Evolutionary conservation across 2,888 invertebrate genomes (phyloP).

Genomic region (Glyphotaelius pellucidus): DNA sequence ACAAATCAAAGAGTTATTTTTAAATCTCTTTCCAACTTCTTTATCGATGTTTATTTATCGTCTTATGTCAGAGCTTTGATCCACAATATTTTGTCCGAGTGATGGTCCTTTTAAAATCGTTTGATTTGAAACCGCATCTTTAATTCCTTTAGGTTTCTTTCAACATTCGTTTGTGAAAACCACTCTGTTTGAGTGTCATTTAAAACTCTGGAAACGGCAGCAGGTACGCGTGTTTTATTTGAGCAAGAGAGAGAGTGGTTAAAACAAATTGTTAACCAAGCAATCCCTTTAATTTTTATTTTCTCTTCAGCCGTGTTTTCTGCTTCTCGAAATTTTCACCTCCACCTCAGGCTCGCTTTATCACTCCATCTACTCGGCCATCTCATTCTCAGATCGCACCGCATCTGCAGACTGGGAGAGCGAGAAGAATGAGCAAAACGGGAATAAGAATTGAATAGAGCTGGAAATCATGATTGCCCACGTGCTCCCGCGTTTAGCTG

Average conservation of each 20-base stretch:
- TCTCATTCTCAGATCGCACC: slow-evolving; percentile 45
- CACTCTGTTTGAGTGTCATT: not conserved
- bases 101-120: not conserved
- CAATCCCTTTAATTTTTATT: slow-evolving; percentile 18
- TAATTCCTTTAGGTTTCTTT: not conserved
- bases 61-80: not conserved
- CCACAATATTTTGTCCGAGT: not conserved
- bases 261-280: not conserved
- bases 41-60: not conserved
- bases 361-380: slow-evolving; percentile 49
- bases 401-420: slow-evolving; percentile 46
- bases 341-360: slow-evolving; percentile 41
- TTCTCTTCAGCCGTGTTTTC: slow-evolving; percentile 1
- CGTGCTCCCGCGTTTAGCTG: slow-evolving; percentile 42
- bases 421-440: not conserved
- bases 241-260: not conserved
- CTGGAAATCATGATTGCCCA: slow-evolving; percentile 49
- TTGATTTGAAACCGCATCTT: not conserved
- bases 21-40: not conserved
- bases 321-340: slow-evolving; percentile 4
- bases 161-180: not conserved
- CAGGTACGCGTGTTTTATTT: not conserved
- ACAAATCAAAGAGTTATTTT: not conserved
- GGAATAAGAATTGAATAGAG: slow-evolving; percentile 53
- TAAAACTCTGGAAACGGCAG: not conserved